Evolutionary conservation across 2,797 vertebrate species (phyloP), one percentile per base, ranked within the genome.

Genomic region (Parotocinclus haroldoi): DNA sequence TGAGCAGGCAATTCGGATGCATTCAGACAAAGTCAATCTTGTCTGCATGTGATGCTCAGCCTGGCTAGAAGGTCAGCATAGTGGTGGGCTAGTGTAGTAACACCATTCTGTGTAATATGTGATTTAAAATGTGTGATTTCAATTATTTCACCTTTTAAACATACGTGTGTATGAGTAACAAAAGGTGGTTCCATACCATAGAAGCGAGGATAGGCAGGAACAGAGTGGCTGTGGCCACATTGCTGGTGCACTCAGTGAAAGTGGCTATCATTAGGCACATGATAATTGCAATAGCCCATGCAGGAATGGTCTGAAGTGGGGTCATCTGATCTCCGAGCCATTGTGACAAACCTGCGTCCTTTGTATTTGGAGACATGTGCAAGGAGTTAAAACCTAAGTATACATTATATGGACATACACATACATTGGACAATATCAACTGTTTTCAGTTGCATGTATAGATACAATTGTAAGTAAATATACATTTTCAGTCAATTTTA

Each of bases 201-300:
- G 95, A 92, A 51, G 95, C 93, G 42, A 98, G 91, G 75, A 99
- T 90, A 7, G 96, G 96, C 48, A 99, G 83, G 81, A 98, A 98
- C 59, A 99, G 91, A 0, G 96, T 98, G 48, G 94, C 92, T 0
- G 96, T 98, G 75, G 96, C 94, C 0, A 96, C 92, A 0, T 99
- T 99, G 82, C 96, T 99, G 40, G 94, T 90, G 60, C 93, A 98
- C 75, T 99, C 95, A 0, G 96, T 99, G 83, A 93, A 92, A 45
- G 84, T 85, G 12, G 94, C 92, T 7, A 93, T 78, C 16, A 92
- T 78, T 18, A 94, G 69, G 1, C 91, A 95, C 49, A 96, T 75
- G 54, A 95, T 70, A 13, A 95, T 39, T 16, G 89, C 84, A 58
- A 96, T 92, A 71, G 89, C 87, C 84, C 90, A 92, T 0, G 91